Evolutionary conservation across 2,797 vertebrate genomes (phyloP).

Genomic region (Xerus rutilus): DNA sequence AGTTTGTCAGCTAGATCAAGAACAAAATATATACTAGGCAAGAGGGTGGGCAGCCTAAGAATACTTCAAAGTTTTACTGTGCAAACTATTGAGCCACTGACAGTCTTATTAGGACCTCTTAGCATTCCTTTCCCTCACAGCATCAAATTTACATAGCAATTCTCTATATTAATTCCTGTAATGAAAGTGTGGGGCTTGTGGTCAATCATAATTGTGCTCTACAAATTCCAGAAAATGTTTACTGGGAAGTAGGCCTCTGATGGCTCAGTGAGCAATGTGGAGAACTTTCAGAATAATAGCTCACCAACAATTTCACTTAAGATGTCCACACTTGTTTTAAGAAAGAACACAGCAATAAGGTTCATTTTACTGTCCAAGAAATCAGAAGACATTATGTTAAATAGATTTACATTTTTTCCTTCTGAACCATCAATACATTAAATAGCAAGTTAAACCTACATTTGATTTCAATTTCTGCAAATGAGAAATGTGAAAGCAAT

Average conservation of each 20-base stretch:
- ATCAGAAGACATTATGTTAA: background rate
- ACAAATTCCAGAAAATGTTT: constrained; percentile 61
- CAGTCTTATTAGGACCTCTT: background rate
- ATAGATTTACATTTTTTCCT: background rate
- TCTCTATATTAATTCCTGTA: constrained; percentile 57
- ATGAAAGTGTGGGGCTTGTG: constrained; percentile 30
- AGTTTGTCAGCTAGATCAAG: background rate
- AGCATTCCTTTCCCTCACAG: background rate
- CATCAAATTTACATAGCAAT: constrained; percentile 35
- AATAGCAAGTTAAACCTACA: constrained; percentile 19
- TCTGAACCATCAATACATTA: constrained; percentile 32
- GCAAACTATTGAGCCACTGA: background rate
- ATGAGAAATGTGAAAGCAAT: background rate
- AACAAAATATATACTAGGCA: background rate
- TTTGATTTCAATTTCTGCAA: constrained; percentile 26
- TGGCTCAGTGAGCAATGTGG: background rate
- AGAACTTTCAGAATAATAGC: constrained; percentile 19
- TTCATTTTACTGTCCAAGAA: constrained; percentile 48
- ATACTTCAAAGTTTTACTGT: background rate
- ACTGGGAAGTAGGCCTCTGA: constrained; percentile 10
- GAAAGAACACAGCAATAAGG: constrained; percentile 23
- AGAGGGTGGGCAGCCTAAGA: background rate
- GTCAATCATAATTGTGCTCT: constrained; percentile 47
- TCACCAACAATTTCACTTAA: constrained; percentile 49
- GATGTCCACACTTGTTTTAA: constrained; percentile 58